Evolutionary conservation across 2,888 invertebrate genomes (phyloP).

Genomic region (Tubulanus polymorphus): DNA sequence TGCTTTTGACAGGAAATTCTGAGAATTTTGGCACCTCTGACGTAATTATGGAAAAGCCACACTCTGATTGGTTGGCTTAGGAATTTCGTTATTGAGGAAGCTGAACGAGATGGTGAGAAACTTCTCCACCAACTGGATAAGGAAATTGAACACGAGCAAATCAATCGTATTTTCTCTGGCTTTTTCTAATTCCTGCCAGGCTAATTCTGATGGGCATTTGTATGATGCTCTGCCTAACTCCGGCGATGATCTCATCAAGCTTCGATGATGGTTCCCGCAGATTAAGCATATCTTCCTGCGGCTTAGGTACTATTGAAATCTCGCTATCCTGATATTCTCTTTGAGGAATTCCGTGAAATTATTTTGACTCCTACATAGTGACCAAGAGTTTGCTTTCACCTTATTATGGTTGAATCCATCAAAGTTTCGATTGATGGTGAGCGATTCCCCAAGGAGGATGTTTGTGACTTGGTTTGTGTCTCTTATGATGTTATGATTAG

Average conservation of each 20-base stretch:
- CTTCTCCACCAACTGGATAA: constrained; percentile 5
- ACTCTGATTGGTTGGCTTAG: no score
- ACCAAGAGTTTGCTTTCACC: background rate
- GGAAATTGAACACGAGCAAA: background rate
- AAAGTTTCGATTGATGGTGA: no score
- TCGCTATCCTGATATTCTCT: background rate
- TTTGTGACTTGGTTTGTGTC: no score
- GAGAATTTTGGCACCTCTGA: no score
- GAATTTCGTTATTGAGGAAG: no score
- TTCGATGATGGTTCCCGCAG: background rate
- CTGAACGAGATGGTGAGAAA: no score
- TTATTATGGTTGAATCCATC: background rate
- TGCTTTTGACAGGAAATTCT: no score
- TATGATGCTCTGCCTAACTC: background rate
- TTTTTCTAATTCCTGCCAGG: background rate
- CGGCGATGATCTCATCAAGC: background rate
- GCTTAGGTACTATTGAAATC: background rate
- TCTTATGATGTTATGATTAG: no score
- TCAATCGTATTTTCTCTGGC: background rate
- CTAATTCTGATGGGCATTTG: background rate
- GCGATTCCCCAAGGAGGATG: no score
- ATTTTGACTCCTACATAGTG: background rate
- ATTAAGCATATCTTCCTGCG: background rate
- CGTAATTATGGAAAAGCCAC: no score
- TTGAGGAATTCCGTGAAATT: background rate